Percentiles rank a stretch among this genome's conserved stretches.
These are phyloP conservation scores for Ploceus nigricollis DNA, from an alignment of 2,113 vertebrate genomes.

Conservation along the genomic window DNA sequence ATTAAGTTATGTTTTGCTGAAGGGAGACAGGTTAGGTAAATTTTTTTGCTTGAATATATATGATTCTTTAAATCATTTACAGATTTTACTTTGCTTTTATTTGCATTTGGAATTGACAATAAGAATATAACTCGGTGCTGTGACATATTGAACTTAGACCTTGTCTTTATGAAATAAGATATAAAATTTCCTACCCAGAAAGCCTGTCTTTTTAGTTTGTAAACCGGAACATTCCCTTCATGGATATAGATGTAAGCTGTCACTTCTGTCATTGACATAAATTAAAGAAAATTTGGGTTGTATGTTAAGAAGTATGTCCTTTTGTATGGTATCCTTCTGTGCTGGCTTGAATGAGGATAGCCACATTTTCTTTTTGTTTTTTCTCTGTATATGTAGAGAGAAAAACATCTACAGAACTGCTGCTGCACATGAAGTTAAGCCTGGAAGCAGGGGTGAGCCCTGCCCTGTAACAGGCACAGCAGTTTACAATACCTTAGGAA, in stretches of 20 bases:
- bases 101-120: neutral
- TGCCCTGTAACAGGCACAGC: neutral
- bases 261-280: neutral
- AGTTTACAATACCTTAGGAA: neutral
- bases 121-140: accelerated
- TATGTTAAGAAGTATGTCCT: neutral
- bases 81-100: neutral
- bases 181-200: neutral
- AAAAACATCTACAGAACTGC: neutral
- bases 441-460: neutral
- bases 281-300: neutral
- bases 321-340: neutral
- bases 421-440: neutral
- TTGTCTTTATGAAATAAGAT: neutral
- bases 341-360: neutral
- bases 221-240: neutral
- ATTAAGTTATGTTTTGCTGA: neutral
- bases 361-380: neutral
- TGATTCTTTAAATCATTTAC: neutral
- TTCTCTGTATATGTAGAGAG: neutral
- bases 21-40: neutral
- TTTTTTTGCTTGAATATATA: neutral
- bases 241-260: neutral
- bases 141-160: neutral
- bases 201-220: neutral